Evolutionary conservation across 2,113 vertebrate species (phyloP).

Genomic region (Anhinga rufa): DNA sequence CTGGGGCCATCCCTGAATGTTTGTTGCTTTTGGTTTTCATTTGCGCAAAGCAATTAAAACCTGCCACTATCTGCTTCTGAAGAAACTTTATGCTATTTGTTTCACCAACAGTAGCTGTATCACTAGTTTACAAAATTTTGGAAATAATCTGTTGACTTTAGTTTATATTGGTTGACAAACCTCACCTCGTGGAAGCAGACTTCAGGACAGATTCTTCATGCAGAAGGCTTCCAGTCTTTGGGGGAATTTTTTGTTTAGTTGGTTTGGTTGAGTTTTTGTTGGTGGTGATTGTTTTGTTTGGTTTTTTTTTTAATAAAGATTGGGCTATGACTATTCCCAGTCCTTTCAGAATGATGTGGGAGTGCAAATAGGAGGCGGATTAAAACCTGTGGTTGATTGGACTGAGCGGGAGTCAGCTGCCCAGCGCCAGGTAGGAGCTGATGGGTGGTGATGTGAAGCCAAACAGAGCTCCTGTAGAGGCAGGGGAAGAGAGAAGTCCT

Average conservation of each 20-base stretch:
- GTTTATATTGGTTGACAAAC: background rate
- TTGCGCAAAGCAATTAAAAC: background rate
- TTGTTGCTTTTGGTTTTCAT: background rate
- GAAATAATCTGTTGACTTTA: background rate
- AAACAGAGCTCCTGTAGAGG: background rate
- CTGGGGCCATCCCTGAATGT: background rate
- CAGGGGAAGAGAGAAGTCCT: background rate
- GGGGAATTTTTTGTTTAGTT: background rate
- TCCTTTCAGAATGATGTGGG: background rate
- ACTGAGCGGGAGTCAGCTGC: background rate
- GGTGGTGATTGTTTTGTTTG: too few relatives aligned
- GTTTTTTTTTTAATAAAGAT: background rate
- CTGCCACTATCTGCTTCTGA: background rate
- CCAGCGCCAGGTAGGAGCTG: fast-evolving
- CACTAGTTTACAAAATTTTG: background rate
- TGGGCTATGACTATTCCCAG: background rate
- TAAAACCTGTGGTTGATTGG: background rate
- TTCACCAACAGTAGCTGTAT: background rate
- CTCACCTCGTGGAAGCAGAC: background rate
- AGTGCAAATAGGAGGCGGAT: background rate
- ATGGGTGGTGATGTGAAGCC: fast-evolving
- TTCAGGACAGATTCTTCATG: background rate
- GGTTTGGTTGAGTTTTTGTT: too few relatives aligned
- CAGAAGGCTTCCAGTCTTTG: background rate
- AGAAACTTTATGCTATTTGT: background rate